These are phyloP conservation scores for Cataglyphis livida DNA, from an alignment of 2,888 invertebrate genomes.

Conservation along the genomic window DNA sequence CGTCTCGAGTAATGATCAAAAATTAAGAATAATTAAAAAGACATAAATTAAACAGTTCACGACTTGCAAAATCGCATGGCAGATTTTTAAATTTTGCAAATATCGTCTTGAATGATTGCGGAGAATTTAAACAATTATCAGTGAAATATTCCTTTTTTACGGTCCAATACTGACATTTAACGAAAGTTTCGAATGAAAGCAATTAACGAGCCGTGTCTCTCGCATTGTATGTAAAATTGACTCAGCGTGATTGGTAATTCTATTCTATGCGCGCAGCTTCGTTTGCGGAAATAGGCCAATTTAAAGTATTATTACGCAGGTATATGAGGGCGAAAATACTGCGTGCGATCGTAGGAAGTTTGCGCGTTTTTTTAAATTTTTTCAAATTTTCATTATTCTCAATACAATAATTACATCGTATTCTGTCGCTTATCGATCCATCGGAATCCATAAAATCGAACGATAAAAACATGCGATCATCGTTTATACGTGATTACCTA, in stretches of 20 bases:
- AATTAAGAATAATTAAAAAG: background rate
- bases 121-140: background rate
- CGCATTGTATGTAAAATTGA: conserved; percentile 32
- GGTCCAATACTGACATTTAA: background rate
- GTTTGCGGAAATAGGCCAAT: conserved; percentile 39
- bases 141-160: background rate
- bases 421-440: conserved; percentile 55
- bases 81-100: background rate
- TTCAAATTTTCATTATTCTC: background rate
- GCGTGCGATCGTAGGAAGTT: conserved; percentile 30
- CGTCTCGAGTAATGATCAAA: background rate
- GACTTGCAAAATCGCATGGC: background rate
- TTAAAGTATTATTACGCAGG: conserved; percentile 40
- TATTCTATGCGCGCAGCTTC: conserved; percentile 32
- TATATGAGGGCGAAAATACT: conserved; percentile 16
- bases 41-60: background rate
- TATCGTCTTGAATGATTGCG: background rate
- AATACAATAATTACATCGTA: conserved; percentile 53
- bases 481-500: background rate
- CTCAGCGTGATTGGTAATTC: conserved; percentile 47
- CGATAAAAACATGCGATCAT: background rate
- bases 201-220: conserved; percentile 23
- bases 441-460: conserved; percentile 36
- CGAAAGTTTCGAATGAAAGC: conserved; percentile 9
- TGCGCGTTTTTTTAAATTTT: conserved; percentile 57